Evolutionary conservation across 2,797 vertebrate genomes (phyloP), one percentile per base, ranked within the genome.

Genomic region (Chelonia mydas): DNA sequence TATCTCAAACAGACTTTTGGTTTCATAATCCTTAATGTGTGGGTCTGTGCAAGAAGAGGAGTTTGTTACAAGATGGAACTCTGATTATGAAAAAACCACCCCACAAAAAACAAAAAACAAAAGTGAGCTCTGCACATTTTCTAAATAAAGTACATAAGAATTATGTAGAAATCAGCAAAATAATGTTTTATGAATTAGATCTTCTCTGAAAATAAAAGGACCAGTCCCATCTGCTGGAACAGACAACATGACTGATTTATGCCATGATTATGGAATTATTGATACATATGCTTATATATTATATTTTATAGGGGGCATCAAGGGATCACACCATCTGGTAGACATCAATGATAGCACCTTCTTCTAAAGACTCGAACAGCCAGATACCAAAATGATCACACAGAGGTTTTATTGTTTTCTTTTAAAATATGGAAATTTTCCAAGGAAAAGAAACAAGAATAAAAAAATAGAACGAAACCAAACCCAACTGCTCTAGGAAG

Each of bases 241-340:
- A 88, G 77, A 87, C 86, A 92, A 61, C 87, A 89, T 91, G 94
- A 89, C 91, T 96, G 91, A 98, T 98, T 98, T 97, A 98, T 98
- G 92, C 84, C 80, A 91, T 13, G 47, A 93, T 95, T 93, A 59
- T 88, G 98, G 92, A 98, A 97, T 97, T 97, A 98, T 27, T 97
- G 95, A 97, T 97, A 96, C 85, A 96, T 79, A 92, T 93, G 89
- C 93, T 97, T 97, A 97, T 97, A 97, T 96, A 97, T 97, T 97
- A 97, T 95, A 93, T 97, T 97, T 97, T 96, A 55, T 96, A 97
- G 95, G 95, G 93, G 92, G 86, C 89, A 96, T 93, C 95, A 95
- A 83, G 96, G 92, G 97, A 98, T 95, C 89, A 93, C 61, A 96
- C 97, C 97, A 98, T 98, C 98, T 98, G 97, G n/a, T 95, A 97